phyloP scores from a whole-genome alignment of 2,113 vertebrate genomes.

The Lontra canadensis region DNA sequence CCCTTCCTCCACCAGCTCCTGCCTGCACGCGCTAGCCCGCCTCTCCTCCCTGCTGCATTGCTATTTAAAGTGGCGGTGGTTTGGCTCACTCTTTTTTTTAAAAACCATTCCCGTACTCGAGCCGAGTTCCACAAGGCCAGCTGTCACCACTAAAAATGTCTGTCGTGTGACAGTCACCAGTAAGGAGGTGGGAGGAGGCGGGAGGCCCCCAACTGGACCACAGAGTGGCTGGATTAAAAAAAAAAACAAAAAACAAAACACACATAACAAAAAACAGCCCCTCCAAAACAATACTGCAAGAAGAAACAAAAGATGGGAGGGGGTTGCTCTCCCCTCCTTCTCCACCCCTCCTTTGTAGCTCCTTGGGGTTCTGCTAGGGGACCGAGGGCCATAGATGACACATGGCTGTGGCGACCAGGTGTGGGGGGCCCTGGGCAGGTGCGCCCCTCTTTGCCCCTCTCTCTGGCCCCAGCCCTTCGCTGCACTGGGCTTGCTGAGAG shows the following conservation, averaged over 20 bases:
- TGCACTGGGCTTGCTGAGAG: rapidly evolving
- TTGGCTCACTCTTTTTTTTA: conserved; percentile 71
- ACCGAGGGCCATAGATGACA: not conserved
- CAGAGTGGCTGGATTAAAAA: conserved; percentile 61
- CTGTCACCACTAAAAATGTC: conserved; percentile 82
- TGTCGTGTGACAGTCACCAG: conserved; percentile 72
- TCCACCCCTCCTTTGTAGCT: not conserved
- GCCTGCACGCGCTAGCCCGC: not conserved
- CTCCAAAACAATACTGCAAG: not conserved
- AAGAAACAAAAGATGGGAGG: not conserved
- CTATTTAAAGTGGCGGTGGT: conserved; percentile 77
- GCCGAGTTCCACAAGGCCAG: conserved; percentile 66
- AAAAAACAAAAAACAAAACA: not conserved
- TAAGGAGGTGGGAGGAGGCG: conserved; percentile 72
- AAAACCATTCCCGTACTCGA: conserved; percentile 70
- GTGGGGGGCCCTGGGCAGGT: too few species aligned
- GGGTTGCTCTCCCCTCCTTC: not conserved
- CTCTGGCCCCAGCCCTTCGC: not conserved
- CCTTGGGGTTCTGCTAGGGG: not conserved
- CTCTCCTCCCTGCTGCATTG: conserved; percentile 23
- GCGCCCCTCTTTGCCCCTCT: not conserved
- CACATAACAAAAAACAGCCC: not conserved
- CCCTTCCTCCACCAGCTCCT: not conserved
- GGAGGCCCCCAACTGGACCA: conserved; percentile 65
- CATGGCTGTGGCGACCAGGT: not conserved